phyloP scores from a whole-genome alignment of 2,797 vertebrate genomes.

The Fistularia commersonii region DNA sequence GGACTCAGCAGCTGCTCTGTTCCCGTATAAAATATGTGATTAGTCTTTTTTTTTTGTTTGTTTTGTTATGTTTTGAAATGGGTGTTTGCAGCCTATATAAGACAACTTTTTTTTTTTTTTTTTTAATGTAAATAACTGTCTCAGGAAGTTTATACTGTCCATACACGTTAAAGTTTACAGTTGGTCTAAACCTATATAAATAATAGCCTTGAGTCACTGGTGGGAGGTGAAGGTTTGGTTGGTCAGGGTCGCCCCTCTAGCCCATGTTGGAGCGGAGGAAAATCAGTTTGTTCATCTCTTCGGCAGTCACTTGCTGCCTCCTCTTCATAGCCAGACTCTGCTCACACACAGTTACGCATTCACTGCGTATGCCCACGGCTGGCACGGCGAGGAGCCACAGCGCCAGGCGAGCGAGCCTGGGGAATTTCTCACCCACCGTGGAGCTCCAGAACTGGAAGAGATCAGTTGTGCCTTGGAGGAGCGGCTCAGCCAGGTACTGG shows the following conservation, averaged over 20 bases:
- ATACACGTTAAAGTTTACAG: constrained; percentile 60
- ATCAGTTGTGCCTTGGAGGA: constrained; percentile 90
- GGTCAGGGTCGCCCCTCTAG: constrained; percentile 65
- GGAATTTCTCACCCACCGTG: constrained; percentile 87
- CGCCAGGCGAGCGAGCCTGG: constrained; percentile 88
- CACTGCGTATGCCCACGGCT: constrained; percentile 88
- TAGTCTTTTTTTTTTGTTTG: constrained; percentile 34
- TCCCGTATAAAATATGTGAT: constrained; percentile 50
- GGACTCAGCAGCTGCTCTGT: constrained; percentile 46
- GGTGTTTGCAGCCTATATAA: constrained; percentile 50
- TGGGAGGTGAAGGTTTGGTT: constrained; percentile 66
- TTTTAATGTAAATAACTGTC: constrained; percentile 53
- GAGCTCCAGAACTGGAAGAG: constrained; percentile 98
- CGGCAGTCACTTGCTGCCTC: constrained; percentile 89
- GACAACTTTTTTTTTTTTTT: constrained; percentile 26
- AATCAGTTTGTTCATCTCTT: constrained; percentile 99
- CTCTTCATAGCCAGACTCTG: constrained; percentile 93
- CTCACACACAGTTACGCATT: constrained; percentile 93
- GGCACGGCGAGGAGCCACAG: constrained; percentile 97
- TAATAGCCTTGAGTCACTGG: constrained; percentile 66
- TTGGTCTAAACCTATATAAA: constrained; percentile 66
- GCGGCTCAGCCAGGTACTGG: constrained; percentile 94
- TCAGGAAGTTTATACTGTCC: constrained; percentile 52
- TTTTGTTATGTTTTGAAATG: too few relatives aligned
- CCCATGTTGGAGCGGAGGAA: constrained; percentile 98